Base-by-base conservation (phyloP, 2,113 vertebrate genomes). In the Colaptes auratus region DNA sequence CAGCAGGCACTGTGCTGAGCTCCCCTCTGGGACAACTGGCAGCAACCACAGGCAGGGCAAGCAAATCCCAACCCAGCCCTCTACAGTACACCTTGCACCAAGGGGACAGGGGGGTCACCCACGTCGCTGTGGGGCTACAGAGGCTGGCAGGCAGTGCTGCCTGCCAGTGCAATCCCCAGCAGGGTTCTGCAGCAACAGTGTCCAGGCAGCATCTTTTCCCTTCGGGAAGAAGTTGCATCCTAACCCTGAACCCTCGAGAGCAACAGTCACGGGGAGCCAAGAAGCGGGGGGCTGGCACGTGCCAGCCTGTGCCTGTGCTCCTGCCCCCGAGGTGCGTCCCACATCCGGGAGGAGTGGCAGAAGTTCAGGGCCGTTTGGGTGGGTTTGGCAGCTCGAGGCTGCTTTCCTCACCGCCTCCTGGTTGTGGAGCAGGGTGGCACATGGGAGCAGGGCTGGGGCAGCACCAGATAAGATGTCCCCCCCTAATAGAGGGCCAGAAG, bases 111-210 rank as follows among this genome's bases (percentile, higher is more conserved):
- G 27, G 23, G 28, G 31, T 36, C 58, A 33, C 52, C 64, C 2
- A 0, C 3, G 19, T 27, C 23, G 9, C 19, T 7, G 1, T 0
- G 5, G 59, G 48, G 48, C 23, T 3, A 0, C 9, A 25, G 7
- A 39, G 74, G 24, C 33, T 44, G 58, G 6, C 46, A 25, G 71
- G 27, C 0, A 2, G 13, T 14, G 60, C 73, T 15, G 9, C 14
- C 52, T 15, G 6, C 15, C 65, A 6, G 52, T 8, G n/a, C 44
- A 5, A 31, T 18, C 33, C 25, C 53, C 60, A 56, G 44, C 1
- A 2, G 69, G 69, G 18, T 58, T 56, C 44, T 56, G 31, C 82
- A 63, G 67, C 39, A 18, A 0, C 7, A 44, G 71, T 90, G 71
- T 15, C 90, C 33, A 20, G 0, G 0, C 88, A 85, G 64, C 86